Evolutionary conservation across 2,888 invertebrate species (phyloP), one percentile per base, ranked within the genome.

Genomic region (Gnatocerus cornutus): DNA sequence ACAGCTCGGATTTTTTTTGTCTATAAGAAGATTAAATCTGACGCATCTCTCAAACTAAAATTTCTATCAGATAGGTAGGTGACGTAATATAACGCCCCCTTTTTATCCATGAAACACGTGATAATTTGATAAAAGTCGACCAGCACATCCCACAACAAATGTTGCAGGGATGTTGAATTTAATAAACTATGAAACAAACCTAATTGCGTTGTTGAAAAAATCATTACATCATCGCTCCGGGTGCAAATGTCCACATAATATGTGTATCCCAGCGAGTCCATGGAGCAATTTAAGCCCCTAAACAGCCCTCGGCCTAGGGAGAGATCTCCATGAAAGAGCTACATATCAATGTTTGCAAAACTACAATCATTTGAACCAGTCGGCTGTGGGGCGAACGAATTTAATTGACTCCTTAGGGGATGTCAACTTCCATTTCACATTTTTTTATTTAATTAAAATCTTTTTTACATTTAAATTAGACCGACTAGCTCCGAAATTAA

Each of bases 191-290:
- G 81, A 82, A 84, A 84, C 83, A 84, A 84, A 84, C 84, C 83
- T 84, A 85, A 85, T 84, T 84, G 84, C 81, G 39, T 67, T 70
- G 83, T 84, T 84, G 82, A 83, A 84, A 84, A 85, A 85, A 84
- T 85, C 85, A 85, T 85, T 85, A 84, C 83, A 80, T 78, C 81
- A 73, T 71, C 68, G 83, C 84, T 80, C 76, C 81, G 83, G 83
- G 83, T 80, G 82, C 80, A 80, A 82, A 83, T 82, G 83, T 81
- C 81, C 71, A 66, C 68, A 71, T 74, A 71, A 74, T 73, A 73
- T 66, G 61, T 68, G 53, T 63, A 68, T 68, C 63, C 55, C 68
- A 56, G 45, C 53, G 65, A 69, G 55, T 29, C 62, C 61, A 61
- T 62, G 50, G 50, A 61, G 63, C 70, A 67, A 66, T 66, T 67